Evolutionary conservation across 2,888 invertebrate genomes (phyloP).

Genomic region (Apantesis nais): DNA sequence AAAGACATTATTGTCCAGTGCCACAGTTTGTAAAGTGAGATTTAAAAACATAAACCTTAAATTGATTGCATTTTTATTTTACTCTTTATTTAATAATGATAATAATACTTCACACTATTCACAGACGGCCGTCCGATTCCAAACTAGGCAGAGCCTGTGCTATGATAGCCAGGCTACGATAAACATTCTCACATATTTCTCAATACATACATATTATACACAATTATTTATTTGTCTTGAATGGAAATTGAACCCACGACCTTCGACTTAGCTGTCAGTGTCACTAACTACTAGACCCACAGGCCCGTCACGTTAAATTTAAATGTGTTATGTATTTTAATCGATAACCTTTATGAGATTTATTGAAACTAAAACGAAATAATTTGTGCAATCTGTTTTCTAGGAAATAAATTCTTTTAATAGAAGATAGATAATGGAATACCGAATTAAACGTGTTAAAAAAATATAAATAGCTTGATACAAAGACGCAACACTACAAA

Average conservation of each 20-base stretch:
- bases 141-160: too few species aligned
- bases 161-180: too few species aligned
- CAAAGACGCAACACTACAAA: slow-evolving; percentile 21
- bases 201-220: too few species aligned
- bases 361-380: slow-evolving; percentile 5
- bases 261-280: too few species aligned
- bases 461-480: not conserved
- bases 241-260: too few species aligned
- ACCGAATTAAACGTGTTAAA: slow-evolving; percentile 18
- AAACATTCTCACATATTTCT: too few species aligned
- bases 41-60: not conserved
- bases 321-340: slow-evolving; percentile 15
- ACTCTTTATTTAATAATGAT: too few species aligned
- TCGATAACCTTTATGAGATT: slow-evolving; percentile 1
- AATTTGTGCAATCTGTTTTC: slow-evolving; percentile 5
- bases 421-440: slow-evolving; percentile 7
- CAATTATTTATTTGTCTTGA: too few species aligned
- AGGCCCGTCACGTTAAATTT: slow-evolving; percentile 21
- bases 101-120: too few species aligned
- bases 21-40: slow-evolving; percentile 26
- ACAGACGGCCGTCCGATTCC: too few species aligned
- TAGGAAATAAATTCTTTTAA: slow-evolving; percentile 1
- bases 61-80: too few species aligned
- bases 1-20: slow-evolving; percentile 26
- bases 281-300: too few species aligned